phyloP scores from a whole-genome alignment of 2,113 vertebrate species.

The Bubalus kerabau region DNA sequence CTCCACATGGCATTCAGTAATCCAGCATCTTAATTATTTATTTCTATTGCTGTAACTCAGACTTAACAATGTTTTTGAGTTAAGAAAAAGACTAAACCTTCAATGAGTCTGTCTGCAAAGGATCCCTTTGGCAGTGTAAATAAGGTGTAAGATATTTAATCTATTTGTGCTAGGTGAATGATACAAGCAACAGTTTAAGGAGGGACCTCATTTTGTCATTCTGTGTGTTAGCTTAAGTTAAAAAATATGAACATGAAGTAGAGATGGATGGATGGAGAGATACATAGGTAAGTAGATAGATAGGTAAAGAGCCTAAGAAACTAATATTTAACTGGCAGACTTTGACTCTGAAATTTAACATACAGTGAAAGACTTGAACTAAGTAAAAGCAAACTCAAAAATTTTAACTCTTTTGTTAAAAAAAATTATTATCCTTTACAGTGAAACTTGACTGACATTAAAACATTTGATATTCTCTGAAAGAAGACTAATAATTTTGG shows the following conservation, averaged over 20 bases:
- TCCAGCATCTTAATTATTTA: not conserved
- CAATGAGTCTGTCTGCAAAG: not conserved
- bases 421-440: not conserved
- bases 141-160: not conserved
- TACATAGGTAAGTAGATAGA: not conserved
- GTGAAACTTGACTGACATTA: not conserved
- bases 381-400: not conserved
- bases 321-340: not conserved
- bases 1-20: not conserved
- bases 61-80: not conserved
- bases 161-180: not conserved
- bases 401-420: not conserved
- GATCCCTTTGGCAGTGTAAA: not conserved
- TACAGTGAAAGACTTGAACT: not conserved
- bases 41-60: not conserved
- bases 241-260: not conserved
- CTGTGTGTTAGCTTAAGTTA: not conserved
- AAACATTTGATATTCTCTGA: not conserved
- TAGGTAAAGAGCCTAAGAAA: not conserved
- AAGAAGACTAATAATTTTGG: not conserved
- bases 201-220: not conserved
- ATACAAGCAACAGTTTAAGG: not conserved
- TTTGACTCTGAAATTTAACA: not conserved
- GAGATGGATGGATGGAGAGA: rapidly evolving
- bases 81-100: not conserved